Conservation (phyloP, 2,888 invertebrate genomes). For the Zonitis immaculata region DNA sequence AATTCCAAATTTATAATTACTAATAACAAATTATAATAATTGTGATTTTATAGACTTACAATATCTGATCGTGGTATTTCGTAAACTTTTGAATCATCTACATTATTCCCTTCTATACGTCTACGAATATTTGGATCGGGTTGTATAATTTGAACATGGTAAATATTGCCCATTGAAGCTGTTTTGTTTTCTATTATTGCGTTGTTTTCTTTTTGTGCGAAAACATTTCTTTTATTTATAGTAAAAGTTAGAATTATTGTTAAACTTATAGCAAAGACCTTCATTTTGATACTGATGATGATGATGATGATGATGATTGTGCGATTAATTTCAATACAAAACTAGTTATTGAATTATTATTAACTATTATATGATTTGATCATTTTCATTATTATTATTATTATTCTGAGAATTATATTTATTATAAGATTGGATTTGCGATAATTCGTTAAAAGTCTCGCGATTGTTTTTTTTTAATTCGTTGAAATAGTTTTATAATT, state of each 20-base stretch:
- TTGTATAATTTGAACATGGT: neutral
- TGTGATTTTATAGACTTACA: neutral
- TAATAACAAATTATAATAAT: no score
- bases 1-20: no score
- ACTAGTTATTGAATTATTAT: neutral
- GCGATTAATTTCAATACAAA: neutral
- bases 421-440: neutral
- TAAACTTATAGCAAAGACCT: neutral
- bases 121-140: neutral
- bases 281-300: neutral
- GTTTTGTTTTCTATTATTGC: neutral
- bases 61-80: neutral
- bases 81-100: neutral
- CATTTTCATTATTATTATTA: no score
- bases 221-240: neutral
- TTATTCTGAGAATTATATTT: neutral
- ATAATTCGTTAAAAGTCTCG: neutral
- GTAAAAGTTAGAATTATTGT: neutral
- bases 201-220: neutral
- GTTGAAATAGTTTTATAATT: neutral
- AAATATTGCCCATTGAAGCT: neutral
- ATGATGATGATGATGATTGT: no score
- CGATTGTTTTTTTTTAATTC: neutral
- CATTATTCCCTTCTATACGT: neutral
- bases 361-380: neutral